phyloP scores from a whole-genome alignment of 2,113 vertebrate species.

The Forbesichthys papilliferus region DNA sequence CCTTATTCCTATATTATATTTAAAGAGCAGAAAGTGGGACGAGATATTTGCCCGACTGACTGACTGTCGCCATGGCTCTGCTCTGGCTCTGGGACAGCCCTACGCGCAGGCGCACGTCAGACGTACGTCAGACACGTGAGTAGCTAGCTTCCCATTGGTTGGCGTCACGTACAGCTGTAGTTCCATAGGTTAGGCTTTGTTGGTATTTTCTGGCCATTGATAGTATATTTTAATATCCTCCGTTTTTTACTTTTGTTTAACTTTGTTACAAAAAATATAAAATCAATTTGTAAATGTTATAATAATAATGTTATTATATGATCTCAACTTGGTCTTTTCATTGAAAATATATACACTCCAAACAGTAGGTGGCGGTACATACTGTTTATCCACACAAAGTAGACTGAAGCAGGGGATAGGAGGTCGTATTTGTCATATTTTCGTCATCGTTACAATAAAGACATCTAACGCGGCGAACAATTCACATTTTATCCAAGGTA shows the following conservation, averaged over 20 bases:
- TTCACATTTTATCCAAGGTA: constrained; percentile 60
- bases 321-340: no score
- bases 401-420: not conserved
- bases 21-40: not conserved
- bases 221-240: no score
- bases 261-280: no score
- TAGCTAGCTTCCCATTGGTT: not conserved
- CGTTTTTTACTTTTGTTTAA: no score
- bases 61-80: constrained; percentile 15
- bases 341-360: no score
- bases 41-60: not conserved
- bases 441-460: constrained; percentile 26
- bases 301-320: no score
- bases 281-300: no score
- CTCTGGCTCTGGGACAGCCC: constrained; percentile 5
- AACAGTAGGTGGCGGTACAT: not conserved
- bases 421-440: not conserved
- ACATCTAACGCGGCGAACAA: constrained; percentile 10
- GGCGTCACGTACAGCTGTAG: no score
- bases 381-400: not conserved
- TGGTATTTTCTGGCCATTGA: no score
- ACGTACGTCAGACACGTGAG: not conserved
- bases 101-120: not conserved
- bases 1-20: not conserved
- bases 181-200: no score